phyloP scores from a whole-genome alignment of 2,113 vertebrate genomes.

The Muntiacus reevesi region DNA sequence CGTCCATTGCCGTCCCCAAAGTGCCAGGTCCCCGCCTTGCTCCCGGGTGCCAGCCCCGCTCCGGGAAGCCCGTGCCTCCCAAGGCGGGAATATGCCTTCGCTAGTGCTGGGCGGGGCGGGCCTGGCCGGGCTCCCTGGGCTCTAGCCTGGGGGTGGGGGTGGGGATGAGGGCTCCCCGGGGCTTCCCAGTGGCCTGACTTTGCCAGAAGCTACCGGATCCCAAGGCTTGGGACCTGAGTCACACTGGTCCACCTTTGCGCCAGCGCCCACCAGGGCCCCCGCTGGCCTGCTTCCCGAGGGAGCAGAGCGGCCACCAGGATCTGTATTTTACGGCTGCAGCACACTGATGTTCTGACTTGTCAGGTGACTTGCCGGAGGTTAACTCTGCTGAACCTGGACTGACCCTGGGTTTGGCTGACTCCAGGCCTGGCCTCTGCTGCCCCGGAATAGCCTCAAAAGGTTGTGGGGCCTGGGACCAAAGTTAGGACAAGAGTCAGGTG shows the following conservation, averaged over 20 bases:
- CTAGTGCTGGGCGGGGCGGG: not conserved
- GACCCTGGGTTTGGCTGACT: not conserved
- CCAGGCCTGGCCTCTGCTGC: not conserved
- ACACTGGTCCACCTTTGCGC: not conserved
- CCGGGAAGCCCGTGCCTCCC: slow-evolving; percentile 29
- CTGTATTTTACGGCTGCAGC: not conserved
- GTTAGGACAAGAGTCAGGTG: not conserved
- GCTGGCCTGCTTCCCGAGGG: not conserved
- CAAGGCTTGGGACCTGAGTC: not conserved
- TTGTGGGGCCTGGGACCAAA: not conserved
- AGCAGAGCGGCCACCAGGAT: not conserved
- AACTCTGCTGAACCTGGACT: not conserved
- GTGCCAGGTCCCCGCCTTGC: not conserved
- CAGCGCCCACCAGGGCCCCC: not conserved
- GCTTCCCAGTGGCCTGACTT: slow-evolving; percentile 38
- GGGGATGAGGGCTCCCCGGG: not conserved
- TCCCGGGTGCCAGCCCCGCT: not conserved
- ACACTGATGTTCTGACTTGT: not conserved
- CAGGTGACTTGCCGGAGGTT: not conserved
- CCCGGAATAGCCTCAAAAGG: not conserved
- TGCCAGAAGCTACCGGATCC: slow-evolving; percentile 39
- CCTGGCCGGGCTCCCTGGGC: not conserved
- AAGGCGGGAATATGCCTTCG: slow-evolving; percentile 24
- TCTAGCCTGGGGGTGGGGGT: not conserved
- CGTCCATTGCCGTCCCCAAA: not conserved